These are phyloP conservation scores for Propsilocerus akamusi DNA, from an alignment of 1,140 invertebrate genomes.

Conservation along the genomic window DNA sequence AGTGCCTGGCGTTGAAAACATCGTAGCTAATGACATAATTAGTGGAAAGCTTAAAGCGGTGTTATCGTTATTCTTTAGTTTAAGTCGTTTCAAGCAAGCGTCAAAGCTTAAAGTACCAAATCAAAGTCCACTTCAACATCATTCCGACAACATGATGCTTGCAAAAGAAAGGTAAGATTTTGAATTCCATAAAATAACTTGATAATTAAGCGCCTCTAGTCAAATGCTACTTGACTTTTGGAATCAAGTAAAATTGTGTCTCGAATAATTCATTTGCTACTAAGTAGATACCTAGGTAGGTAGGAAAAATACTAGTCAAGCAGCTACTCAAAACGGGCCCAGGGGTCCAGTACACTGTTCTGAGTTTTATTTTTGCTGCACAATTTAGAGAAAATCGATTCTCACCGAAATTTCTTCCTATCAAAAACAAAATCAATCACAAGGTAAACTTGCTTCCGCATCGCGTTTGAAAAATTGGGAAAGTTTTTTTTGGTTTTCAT, in stretches of 20 bases:
- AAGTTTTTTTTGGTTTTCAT: background rate
- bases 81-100: conserved; percentile 74
- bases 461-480: background rate
- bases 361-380: too few relatives aligned
- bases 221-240: too few relatives aligned
- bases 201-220: too few relatives aligned
- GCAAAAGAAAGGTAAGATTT: background rate
- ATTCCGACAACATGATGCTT: background rate
- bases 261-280: too few relatives aligned
- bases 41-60: conserved; percentile 77
- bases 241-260: too few relatives aligned
- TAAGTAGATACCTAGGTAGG: too few relatives aligned
- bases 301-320: too few relatives aligned
- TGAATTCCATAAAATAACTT: too few relatives aligned
- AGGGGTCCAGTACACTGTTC: too few relatives aligned
- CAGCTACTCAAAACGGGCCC: too few relatives aligned
- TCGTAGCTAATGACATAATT: conserved; percentile 62
- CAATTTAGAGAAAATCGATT: too few relatives aligned
- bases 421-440: conserved; percentile 3
- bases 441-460: background rate
- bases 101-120: conserved; percentile 50
- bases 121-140: background rate
- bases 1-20: conserved; percentile 63
- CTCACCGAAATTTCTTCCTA: too few relatives aligned
- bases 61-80: conserved; percentile 76